phyloP scores from a whole-genome alignment of 2,888 invertebrate genomes.

The Andricus curvator region DNA sequence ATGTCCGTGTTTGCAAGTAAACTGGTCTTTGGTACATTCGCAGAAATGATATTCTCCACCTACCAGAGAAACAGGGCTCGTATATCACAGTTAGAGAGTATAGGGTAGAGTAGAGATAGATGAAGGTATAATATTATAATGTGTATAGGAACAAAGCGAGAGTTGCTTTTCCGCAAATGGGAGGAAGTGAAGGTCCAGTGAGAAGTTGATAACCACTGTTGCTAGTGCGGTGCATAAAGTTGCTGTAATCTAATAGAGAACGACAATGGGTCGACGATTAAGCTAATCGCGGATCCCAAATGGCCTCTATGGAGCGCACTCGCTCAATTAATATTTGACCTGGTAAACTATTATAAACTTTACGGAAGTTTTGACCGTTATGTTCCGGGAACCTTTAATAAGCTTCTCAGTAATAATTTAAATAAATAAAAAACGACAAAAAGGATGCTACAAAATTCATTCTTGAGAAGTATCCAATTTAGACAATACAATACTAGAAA shows the following conservation, averaged over 20 bases:
- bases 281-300: conserved; percentile 63
- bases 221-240: conserved; percentile 55
- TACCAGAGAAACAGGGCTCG: conserved; percentile 32
- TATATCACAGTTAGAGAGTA: not conserved
- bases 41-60: conserved; percentile 45
- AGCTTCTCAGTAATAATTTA: not conserved
- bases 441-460: too few relatives aligned
- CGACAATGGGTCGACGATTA: conserved; percentile 71
- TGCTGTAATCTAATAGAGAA: conserved; percentile 67
- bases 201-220: conserved; percentile 56
- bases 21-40: conserved; percentile 57
- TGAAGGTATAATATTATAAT: conserved; percentile 8
- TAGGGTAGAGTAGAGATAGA: not conserved
- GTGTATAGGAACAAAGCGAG: conserved; percentile 20
- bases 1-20: conserved; percentile 57
- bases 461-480: too few relatives aligned
- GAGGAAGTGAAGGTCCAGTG: conserved; percentile 22
- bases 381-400: not conserved
- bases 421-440: not conserved
- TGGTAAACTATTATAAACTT: conserved; percentile 40
- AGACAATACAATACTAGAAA: too few relatives aligned
- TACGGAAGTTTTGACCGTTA: not conserved
- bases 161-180: conserved; percentile 11
- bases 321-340: conserved; percentile 60
- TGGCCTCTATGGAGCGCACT: conserved; percentile 58